Evolutionary conservation across 2,888 invertebrate species (phyloP), one percentile per base, ranked within the genome.

Genomic region (Smittia aterrima): DNA sequence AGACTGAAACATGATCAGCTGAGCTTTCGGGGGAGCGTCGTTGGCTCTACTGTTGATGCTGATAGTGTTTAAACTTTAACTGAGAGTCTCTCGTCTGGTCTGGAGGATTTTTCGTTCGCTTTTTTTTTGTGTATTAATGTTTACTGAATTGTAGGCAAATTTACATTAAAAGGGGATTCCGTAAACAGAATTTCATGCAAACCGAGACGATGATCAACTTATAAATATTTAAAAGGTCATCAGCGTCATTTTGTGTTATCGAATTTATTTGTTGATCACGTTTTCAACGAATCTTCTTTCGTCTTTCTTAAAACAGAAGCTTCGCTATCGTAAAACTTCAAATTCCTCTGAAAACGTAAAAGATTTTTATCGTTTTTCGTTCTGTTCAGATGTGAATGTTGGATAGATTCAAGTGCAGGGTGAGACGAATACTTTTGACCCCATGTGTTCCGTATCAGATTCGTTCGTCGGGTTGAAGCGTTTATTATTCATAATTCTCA

Each of bases 141-240:
- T 72, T 72, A 72, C 72, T 72, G 32, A 72, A 72, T 72, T 72
- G 72, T 72, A 72, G 72, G 72, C 72, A 72, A 72, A 72, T 72
- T 72, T 72, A 72, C 72, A 72, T 72, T 72, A 72, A 71, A 70
- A 25, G 72, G 72, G 72, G 72, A 72, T 72, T 72, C 72, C 72
- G 72, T 72, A 72, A 72, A 72, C 72, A 72, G 54, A 32, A 27
- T 9, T 53, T 53, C 70, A 70, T 54, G 16, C 70, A 70, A 66
- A 66, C 66, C 66, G n/a, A 25, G 47, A 72, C 58, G 71, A 72
- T 72, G 62, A 62, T 40, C 70, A 71, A 62, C 40, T 72, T 58
- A 72, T 72, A 72, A 72, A 72, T 72, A 72, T 72, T 72, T 72
- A 72, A 72, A 70, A 58, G 9, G 18, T 58, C 20, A 32, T 32